Evolutionary conservation across 2,888 invertebrate species (phyloP).

Genomic region (Hipparchia sbordonii): DNA sequence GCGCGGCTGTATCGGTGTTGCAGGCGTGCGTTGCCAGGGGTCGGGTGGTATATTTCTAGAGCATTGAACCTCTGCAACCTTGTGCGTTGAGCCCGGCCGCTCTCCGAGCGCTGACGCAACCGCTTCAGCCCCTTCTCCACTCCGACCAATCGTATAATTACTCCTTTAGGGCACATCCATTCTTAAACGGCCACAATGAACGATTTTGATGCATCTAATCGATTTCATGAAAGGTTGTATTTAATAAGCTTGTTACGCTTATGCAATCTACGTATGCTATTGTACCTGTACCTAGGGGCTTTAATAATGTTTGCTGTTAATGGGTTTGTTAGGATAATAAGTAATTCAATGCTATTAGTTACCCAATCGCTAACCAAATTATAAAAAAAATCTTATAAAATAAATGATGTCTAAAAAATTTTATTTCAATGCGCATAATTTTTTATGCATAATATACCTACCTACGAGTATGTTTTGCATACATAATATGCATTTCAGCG

Average conservation of each 20-base stretch:
- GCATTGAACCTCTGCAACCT: slow-evolving; percentile 83
- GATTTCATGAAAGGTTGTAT: slow-evolving; percentile 72
- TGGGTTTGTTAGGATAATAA: too few species aligned
- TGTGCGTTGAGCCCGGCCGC: slow-evolving; percentile 80
- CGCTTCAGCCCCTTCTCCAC: slow-evolving; percentile 76
- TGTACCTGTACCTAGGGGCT: too few species aligned
- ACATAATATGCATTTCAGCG: background rate
- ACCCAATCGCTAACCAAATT: too few species aligned
- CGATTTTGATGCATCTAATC: slow-evolving; percentile 63
- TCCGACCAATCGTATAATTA: slow-evolving; percentile 72
- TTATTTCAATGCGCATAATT: too few species aligned
- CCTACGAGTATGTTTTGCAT: too few species aligned
- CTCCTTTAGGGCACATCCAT: slow-evolving; percentile 79
- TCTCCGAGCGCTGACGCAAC: slow-evolving; percentile 79
- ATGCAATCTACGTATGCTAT: slow-evolving; percentile 49
- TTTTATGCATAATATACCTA: too few species aligned
- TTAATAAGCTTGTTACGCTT: slow-evolving; percentile 64
- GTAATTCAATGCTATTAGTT: too few species aligned
- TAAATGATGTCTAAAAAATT: too few species aligned
- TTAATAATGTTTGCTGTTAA: too few species aligned
- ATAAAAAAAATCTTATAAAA: too few species aligned
- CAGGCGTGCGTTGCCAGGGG: slow-evolving; percentile 67
- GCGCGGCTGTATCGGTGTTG: slow-evolving; percentile 47
- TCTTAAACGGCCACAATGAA: slow-evolving; percentile 66
- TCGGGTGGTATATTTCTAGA: slow-evolving; percentile 79